A percentile compares a stretch with the other conserved stretches of the same genome.
These are phyloP conservation scores for Heliconius congener DNA, from an alignment of 1,140 invertebrate species.

Conservation along the genomic window DNA sequence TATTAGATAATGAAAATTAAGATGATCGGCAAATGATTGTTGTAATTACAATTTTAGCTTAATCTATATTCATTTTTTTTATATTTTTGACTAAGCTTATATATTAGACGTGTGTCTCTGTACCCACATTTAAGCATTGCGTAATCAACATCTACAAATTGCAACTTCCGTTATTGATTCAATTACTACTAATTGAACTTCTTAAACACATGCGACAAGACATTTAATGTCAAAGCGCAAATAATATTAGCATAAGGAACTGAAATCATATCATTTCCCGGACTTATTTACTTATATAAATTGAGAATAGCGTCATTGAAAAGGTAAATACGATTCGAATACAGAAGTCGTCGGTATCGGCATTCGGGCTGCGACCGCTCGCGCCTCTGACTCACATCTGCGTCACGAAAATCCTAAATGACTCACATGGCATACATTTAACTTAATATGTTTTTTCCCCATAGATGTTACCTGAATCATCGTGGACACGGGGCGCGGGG, in stretches of 20 bases:
- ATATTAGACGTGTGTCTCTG: not conserved
- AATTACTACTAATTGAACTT: slow-evolving; percentile 48
- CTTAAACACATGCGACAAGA: slow-evolving; percentile 23
- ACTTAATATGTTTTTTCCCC: slow-evolving; percentile 51
- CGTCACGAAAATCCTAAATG: slow-evolving; percentile 68
- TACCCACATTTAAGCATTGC: slow-evolving; percentile 24
- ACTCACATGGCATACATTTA: slow-evolving; percentile 56
- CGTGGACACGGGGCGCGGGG: slow-evolving; percentile 26
- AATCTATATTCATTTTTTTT: not conserved
- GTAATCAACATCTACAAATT: slow-evolving; percentile 37
- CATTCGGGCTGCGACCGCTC: slow-evolving; percentile 52
- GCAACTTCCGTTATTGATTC: slow-evolving; percentile 46
- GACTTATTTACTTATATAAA: not conserved
- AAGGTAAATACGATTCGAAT: slow-evolving; percentile 1
- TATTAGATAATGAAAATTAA: not conserved
- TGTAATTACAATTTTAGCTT: not conserved
- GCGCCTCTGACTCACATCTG: slow-evolving; percentile 55
- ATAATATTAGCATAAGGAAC: not conserved
- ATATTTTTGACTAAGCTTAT: not conserved
- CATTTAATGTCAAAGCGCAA: slow-evolving; percentile 10
- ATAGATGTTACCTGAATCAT: slow-evolving; percentile 70
- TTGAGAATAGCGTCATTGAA: not conserved
- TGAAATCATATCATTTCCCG: not conserved
- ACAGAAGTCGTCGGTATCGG: slow-evolving; percentile 33
- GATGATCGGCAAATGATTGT: not conserved